These are phyloP conservation scores for Scrobipalpa atriplicella DNA, from an alignment of 2,888 invertebrate genomes.

Conservation along the genomic window DNA sequence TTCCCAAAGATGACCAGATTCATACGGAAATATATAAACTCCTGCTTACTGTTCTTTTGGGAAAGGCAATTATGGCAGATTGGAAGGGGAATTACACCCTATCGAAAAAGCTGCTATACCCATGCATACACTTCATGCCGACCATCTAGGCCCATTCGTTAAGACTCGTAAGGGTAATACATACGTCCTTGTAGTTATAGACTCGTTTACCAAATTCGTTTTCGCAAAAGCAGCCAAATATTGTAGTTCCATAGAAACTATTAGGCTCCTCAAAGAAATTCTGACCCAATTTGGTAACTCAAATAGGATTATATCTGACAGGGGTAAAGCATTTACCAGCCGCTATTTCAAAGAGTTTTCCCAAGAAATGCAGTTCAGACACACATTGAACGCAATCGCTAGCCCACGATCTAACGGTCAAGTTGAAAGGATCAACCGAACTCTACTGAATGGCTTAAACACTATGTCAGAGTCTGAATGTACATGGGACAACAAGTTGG, in stretches of 20 bases:
- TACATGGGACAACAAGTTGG: constrained; percentile 33
- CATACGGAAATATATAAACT: constrained; percentile 51
- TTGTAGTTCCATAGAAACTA: background rate
- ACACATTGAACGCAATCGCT: constrained; percentile 15
- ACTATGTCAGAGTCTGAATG: constrained; percentile 32
- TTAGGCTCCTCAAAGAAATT: background rate
- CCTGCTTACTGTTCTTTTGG: constrained; percentile 28
- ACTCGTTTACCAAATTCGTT: constrained; percentile 14
- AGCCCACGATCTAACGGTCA: constrained; percentile 14
- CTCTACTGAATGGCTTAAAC: constrained; percentile 33
- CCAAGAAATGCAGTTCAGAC: background rate
- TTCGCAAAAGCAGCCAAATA: background rate
- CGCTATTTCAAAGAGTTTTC: constrained; percentile 6
- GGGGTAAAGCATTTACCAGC: background rate
- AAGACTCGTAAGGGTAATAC: background rate
- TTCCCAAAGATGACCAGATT: constrained; percentile 54
- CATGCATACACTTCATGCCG: constrained; percentile 23
- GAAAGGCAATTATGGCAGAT: constrained; percentile 21
- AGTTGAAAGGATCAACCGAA: constrained; percentile 26
- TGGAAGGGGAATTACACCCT: constrained; percentile 24
- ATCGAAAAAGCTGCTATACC: constrained; percentile 17
- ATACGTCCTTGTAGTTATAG: constrained; percentile 2
- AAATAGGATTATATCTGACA: background rate
- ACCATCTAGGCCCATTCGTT: constrained; percentile 14
- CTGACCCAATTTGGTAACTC: background rate